Conservation (phyloP, 92 coral and sea anemone genomes). For the Zoanthus solanderi region DNA sequence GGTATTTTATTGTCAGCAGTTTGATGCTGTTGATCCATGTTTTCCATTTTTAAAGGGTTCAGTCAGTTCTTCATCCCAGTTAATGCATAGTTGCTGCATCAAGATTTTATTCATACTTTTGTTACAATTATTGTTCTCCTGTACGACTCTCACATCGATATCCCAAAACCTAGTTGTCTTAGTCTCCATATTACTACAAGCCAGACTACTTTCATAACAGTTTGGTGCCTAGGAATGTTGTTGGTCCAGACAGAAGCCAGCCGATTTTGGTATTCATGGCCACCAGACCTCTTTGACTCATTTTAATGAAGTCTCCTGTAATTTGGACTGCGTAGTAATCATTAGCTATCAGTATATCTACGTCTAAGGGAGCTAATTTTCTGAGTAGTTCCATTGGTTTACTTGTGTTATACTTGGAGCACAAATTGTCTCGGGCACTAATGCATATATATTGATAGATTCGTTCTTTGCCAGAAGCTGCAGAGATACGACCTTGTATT, state of each 20-base stretch:
- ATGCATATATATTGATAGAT: conserved; percentile 11
- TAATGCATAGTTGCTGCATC: no score
- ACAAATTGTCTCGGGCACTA: conserved; percentile 7
- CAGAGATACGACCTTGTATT: conserved; percentile 14
- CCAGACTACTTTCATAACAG: conserved; percentile 16
- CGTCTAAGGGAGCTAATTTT: conserved; percentile 16
- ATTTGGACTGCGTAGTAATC: background rate
- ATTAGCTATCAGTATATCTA: conserved; percentile 6
- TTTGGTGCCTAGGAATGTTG: conserved; percentile 12
- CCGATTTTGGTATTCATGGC: conserved; percentile 16
- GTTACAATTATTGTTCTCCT: background rate
- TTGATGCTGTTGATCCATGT: no score
- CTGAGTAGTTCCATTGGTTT: conserved; percentile 18
- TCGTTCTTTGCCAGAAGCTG: conserved; percentile 4
- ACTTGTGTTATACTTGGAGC: conserved; percentile 1
- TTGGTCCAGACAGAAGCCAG: conserved; percentile 23
- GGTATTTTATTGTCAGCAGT: no score
- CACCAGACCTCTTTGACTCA: conserved; percentile 4
- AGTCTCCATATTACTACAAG: conserved; percentile 11
- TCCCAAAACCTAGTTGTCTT: conserved; percentile 15
- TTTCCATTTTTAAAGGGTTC: no score
- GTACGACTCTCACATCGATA: conserved; percentile 16
- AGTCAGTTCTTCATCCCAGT: no score
- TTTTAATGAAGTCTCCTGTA: no score
- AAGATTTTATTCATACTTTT: no score